phyloP scores from a whole-genome alignment of 2,113 vertebrate species.

The Cryptoleucopteryx plumbea region DNA sequence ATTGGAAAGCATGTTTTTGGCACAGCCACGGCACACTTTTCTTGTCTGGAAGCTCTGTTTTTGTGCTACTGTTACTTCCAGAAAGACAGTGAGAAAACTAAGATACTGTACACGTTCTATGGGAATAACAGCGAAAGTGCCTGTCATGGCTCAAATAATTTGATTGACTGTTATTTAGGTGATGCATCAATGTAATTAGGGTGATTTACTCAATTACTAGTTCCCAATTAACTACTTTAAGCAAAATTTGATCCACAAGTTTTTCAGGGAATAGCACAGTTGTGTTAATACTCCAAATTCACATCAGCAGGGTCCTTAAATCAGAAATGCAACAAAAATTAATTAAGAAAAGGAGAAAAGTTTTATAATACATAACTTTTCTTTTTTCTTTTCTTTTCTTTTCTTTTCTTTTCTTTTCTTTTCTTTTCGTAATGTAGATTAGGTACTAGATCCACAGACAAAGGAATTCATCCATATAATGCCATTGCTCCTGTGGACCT shows the following conservation, averaged over 20 bases:
- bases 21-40: neutral
- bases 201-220: neutral
- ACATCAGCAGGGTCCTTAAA: neutral
- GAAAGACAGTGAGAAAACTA: neutral
- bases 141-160: neutral
- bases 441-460: neutral
- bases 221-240: neutral
- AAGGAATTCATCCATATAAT: neutral
- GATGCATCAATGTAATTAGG: neutral
- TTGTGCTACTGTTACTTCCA: neutral
- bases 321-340: neutral
- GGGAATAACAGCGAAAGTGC: neutral
- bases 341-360: neutral
- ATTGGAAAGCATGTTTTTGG: rapidly evolving
- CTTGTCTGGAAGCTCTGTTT: neutral
- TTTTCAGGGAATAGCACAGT: neutral
- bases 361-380: neutral
- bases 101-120: neutral
- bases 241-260: neutral
- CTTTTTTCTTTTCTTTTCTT: neutral
- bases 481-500: neutral
- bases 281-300: neutral
- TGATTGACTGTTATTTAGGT: neutral
- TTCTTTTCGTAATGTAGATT: neutral
- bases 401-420: neutral